Percentiles rank a stretch among this genome's conserved stretches.
phyloP scores from a whole-genome alignment of 37 sponge, comb jelly and placozoan species.

The Bolinopsis microptera region DNA sequence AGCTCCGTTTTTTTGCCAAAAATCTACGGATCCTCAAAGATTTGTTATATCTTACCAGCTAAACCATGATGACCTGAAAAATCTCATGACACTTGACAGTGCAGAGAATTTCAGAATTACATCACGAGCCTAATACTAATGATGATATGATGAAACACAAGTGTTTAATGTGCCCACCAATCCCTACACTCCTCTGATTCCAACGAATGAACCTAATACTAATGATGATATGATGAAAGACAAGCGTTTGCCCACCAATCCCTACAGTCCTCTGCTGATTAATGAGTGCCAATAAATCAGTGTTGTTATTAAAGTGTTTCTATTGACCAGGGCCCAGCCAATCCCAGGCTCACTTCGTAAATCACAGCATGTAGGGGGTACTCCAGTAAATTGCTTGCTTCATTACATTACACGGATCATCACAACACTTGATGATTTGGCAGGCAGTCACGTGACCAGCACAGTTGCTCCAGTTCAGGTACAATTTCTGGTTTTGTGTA shows the following conservation, averaged over 20 bases:
- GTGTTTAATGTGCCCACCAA: too few species aligned
- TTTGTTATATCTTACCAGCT: background rate
- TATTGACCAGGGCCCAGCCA: background rate
- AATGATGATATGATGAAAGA: background rate
- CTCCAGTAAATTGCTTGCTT: background rate
- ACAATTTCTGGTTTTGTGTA: background rate
- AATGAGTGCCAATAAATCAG: background rate
- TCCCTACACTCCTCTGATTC: too few species aligned
- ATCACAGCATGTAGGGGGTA: background rate
- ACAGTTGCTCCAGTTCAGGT: background rate
- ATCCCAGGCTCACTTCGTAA: background rate
- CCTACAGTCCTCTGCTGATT: too few species aligned
- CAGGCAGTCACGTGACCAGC: background rate
- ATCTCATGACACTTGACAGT: background rate
- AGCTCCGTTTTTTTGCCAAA: background rate
- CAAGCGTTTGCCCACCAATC: too few species aligned
- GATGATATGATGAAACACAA: too few species aligned
- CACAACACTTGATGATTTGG: background rate
- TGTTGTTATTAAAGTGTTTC: background rate
- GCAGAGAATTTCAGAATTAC: background rate
- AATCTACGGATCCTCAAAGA: too few species aligned
- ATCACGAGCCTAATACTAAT: background rate
- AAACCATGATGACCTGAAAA: background rate
- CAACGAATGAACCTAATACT: background rate
- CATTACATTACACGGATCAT: background rate